phyloP scores from a whole-genome alignment of 2,888 invertebrate genomes.

The Tipula unca region DNA sequence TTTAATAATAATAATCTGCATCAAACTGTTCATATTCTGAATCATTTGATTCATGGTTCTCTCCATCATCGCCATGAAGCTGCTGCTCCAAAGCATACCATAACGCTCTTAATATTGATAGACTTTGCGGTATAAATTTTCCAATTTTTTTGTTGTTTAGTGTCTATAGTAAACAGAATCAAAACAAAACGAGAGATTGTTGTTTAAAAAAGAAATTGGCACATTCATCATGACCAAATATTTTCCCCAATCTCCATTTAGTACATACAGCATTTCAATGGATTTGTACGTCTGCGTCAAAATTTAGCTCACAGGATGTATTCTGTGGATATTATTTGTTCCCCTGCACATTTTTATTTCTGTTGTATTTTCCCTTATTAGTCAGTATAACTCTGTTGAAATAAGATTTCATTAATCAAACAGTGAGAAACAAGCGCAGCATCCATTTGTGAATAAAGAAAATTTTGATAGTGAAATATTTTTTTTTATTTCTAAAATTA shows the following conservation, averaged over 20 bases:
- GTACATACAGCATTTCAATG: not conserved
- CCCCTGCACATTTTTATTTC: not conserved
- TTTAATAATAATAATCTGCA: too few species aligned
- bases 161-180: not conserved
- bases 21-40: too few species aligned
- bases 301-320: not conserved
- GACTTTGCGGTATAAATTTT: not conserved
- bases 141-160: not conserved
- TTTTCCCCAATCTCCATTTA: not conserved
- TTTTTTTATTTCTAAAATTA: not conserved
- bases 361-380: not conserved
- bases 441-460: not conserved
- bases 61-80: too few species aligned
- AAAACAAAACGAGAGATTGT: not conserved
- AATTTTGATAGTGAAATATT: not conserved
- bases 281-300: not conserved
- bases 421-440: not conserved
- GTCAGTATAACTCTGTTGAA: not conserved
- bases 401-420: not conserved
- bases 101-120: not conserved
- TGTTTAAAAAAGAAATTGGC: not conserved
- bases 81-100: too few species aligned
- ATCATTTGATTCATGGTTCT: too few species aligned
- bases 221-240: too few species aligned
- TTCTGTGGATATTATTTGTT: not conserved